Conservation (phyloP, 2,888 invertebrate genomes). For the Hirtodrosophila confusa region DNA sequence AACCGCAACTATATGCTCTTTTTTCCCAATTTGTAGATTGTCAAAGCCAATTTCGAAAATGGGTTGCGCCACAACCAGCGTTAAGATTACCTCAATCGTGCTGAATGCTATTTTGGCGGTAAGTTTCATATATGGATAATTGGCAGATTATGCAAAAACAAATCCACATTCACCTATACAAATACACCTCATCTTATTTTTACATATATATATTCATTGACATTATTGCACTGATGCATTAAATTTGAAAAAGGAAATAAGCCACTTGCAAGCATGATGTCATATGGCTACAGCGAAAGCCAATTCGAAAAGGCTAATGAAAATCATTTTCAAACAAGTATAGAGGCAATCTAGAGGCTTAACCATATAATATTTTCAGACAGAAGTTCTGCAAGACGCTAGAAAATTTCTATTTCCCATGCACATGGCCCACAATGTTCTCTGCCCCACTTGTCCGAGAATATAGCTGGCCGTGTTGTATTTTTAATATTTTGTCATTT, state of each 20-base stretch:
- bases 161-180: neutral
- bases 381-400: slow-evolving; percentile 26
- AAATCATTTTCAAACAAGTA: slow-evolving; percentile 20
- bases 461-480: slow-evolving; percentile 46
- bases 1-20: neutral
- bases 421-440: slow-evolving; percentile 45
- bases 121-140: slow-evolving; percentile 53
- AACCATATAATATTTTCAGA: slow-evolving; percentile 11
- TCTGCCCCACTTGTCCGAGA: slow-evolving; percentile 9
- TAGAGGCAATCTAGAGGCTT: slow-evolving; percentile 10
- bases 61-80: slow-evolving; percentile 78
- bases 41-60: slow-evolving; percentile 53
- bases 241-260: slow-evolving; percentile 23
- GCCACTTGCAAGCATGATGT: slow-evolving; percentile 51
- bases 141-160: slow-evolving; percentile 18
- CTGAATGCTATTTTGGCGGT: slow-evolving; percentile 81
- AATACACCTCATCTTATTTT: slow-evolving; percentile 3
- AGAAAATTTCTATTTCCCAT: slow-evolving; percentile 17
- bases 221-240: slow-evolving; percentile 40
- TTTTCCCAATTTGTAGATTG: slow-evolving; percentile 16
- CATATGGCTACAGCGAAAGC: slow-evolving; percentile 30
- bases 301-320: slow-evolving; percentile 15
- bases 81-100: slow-evolving; percentile 75
- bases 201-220: slow-evolving; percentile 22
- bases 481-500: slow-evolving; percentile 69